Evolutionary conservation across 64 coral and sea anemone genomes (phyloP).

Genomic region (Stichodactyla helianthus): DNA sequence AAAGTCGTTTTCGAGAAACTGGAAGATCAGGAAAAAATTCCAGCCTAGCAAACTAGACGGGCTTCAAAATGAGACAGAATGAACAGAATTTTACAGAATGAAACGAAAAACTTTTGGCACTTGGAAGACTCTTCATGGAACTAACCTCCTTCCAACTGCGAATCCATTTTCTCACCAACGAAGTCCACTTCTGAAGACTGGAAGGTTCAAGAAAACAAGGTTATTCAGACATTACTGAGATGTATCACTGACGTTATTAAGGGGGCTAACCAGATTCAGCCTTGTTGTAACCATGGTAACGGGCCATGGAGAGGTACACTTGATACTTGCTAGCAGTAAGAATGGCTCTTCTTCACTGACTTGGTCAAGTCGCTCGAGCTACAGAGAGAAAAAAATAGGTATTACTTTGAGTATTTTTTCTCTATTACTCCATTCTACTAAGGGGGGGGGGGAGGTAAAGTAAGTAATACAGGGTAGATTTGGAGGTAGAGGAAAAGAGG

Average conservation of each 20-base stretch:
- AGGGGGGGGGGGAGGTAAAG: background rate
- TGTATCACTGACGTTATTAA: background rate
- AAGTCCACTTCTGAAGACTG: conserved; percentile 66
- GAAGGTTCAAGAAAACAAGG: background rate
- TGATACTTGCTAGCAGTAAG: conserved; percentile 81
- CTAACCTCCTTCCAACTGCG: conserved; percentile 61
- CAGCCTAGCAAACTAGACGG: no score
- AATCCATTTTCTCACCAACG: conserved; percentile 58
- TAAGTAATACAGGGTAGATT: no score
- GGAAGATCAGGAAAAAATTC: no score
- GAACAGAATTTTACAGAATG: no score
- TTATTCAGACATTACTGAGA: no score
- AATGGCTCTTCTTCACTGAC: conserved; percentile 94
- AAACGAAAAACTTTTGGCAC: no score
- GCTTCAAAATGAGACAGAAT: no score
- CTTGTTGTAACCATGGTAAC: conserved; percentile 89
- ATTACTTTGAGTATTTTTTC: no score
- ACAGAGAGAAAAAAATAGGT: background rate
- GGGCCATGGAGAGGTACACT: conserved; percentile 98
- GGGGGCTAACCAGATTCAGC: conserved; percentile 73
- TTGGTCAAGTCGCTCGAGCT: conserved; percentile 73
- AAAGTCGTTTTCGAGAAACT: no score
- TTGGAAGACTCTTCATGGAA: no score
- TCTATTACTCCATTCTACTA: background rate
- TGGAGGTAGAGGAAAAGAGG: background rate